phyloP scores from a whole-genome alignment of 2,888 invertebrate genomes.

The Amiota communis region DNA sequence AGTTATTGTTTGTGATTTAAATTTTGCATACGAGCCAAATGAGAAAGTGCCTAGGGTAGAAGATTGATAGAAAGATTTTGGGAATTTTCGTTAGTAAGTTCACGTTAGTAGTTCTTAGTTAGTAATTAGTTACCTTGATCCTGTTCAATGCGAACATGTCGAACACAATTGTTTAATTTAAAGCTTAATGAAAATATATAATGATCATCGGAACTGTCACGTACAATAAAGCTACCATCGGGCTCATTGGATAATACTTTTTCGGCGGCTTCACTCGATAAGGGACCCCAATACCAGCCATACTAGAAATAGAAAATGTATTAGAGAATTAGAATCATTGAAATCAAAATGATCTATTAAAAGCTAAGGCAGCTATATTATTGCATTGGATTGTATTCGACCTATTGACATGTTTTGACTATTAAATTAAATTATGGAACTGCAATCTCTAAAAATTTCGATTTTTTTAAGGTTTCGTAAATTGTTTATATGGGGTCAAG shows the following conservation, averaged over 20 bases:
- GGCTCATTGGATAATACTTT: conserved; percentile 93
- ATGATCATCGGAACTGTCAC: conserved; percentile 95
- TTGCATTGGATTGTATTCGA: too few species aligned
- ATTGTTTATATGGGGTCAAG: too few species aligned
- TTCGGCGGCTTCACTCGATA: conserved; percentile 92
- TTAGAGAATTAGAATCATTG: too few species aligned
- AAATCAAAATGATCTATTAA: too few species aligned
- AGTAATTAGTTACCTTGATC: conserved; percentile 83
- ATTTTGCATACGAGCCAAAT: conserved; percentile 94
- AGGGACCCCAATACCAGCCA: conserved; percentile 97
- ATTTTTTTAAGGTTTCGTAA: too few species aligned
- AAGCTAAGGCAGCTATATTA: too few species aligned
- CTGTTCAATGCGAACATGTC: conserved; percentile 95
- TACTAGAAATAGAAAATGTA: conserved; percentile 76
- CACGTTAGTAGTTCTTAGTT: not conserved
- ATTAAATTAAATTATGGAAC: too few species aligned
- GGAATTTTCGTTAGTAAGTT: too few species aligned
- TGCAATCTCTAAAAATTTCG: too few species aligned
- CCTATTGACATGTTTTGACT: too few species aligned
- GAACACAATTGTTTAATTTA: conserved; percentile 89
- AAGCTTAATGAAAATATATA: conserved; percentile 95
- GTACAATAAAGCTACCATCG: conserved; percentile 93
- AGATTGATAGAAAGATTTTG: too few species aligned
- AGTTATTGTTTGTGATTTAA: conserved; percentile 94
- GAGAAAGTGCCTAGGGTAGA: conserved; percentile 88